Conservation (phyloP, 2,797 vertebrate genomes). For the Prionace glauca region DNA sequence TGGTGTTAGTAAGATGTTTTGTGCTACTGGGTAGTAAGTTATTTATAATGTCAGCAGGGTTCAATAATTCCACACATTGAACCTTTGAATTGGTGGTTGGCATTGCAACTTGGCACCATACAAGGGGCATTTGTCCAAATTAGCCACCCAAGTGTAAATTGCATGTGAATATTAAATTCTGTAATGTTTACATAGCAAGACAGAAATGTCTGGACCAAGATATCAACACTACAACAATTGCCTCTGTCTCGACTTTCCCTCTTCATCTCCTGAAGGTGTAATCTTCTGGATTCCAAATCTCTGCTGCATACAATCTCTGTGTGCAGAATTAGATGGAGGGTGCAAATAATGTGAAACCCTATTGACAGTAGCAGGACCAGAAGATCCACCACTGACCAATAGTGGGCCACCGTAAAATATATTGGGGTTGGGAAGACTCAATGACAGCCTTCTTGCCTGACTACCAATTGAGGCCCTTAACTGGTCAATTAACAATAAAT, state of each 20-base stretch:
- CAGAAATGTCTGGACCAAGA: neutral
- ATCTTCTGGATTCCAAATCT: neutral
- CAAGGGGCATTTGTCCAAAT: neutral
- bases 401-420: no score
- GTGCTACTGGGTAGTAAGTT: neutral
- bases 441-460: no score
- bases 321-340: neutral
- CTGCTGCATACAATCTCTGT: neutral
- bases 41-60: neutral
- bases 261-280: neutral
- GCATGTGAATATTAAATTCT: neutral
- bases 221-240: neutral
- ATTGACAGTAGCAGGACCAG: no score
- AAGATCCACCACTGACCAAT: no score
- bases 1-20: neutral
- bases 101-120: neutral
- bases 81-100: neutral
- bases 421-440: no score
- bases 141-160: neutral
- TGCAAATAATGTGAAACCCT: no score
- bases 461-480: no score
- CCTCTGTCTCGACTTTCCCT: neutral
- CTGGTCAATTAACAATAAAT: no score
- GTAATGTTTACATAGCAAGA: neutral
- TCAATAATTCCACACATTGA: neutral